Evolutionary conservation across 2,888 invertebrate species (phyloP), one percentile per base, ranked within the genome.

Genomic region (Lypha dubia): DNA sequence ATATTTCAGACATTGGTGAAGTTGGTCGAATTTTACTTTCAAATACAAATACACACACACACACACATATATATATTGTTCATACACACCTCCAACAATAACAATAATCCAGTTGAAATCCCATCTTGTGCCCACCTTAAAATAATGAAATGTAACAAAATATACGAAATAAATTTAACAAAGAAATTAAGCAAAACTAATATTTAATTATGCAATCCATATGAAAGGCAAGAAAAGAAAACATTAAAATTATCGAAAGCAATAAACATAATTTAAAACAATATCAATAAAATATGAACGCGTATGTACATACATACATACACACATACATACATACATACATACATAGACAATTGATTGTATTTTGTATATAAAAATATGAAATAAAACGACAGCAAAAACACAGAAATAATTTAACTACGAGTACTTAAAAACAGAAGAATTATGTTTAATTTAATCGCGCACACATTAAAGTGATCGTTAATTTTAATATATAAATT

Each of bases 121-220:
- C 73, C 73, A 80, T 76, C 76, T 76, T 80, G 44, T 67, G 46
- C 67, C 84, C 76, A 83, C 75, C 79, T 67, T 74, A 49, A n/a
- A 75, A 49, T 46, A 75, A 71, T 20, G 1, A 70, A 79, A 62
- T 32, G 17, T 15, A 51, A 32, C 38, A 32, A n/a, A 20, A 38
- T 56, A 56, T n/a, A n/a, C 2, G 3, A 62, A n/a, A 35, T 22
- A 20, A 46, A 35, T 62, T 24, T 28, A 41, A 56, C 44, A 35
- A 1, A 2, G 58, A 71, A 41, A 13, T 15, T 20, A 15, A 62
- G 13, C 35, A 67, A 53, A 56, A 13, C 13, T 38, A 51, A 41
- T 53, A 58, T 20, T 58, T 35, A 44, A 46, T 65, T 15, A 74
- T n/a, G 32, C 13, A 53, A 38, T 17, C 46, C 35, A 58, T 13